These are phyloP conservation scores for Orchesellides sinensis DNA, from an alignment of 2,888 invertebrate species.

Conservation along the genomic window DNA sequence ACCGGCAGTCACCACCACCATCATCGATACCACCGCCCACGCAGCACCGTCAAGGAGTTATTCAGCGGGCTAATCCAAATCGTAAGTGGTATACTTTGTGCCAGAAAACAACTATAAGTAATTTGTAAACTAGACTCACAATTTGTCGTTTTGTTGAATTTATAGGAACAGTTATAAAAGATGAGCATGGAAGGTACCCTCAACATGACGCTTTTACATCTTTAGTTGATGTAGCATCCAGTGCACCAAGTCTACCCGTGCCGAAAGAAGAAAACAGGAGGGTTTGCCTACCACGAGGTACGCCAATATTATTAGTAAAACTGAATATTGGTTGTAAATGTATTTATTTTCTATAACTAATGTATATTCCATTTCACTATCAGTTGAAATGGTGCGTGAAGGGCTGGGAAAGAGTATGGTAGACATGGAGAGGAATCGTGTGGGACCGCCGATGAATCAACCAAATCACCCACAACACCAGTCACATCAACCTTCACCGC, in stretches of 20 bases:
- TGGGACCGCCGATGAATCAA: slow-evolving; percentile 68
- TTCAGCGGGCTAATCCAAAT: slow-evolving; percentile 78
- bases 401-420: slow-evolving; percentile 74
- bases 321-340: background rate
- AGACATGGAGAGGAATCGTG: slow-evolving; percentile 73
- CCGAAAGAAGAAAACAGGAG: slow-evolving; percentile 78
- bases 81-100: slow-evolving; percentile 68
- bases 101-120: no score
- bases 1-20: slow-evolving; percentile 77
- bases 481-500: slow-evolving; percentile 39
- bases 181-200: slow-evolving; percentile 68
- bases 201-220: slow-evolving; percentile 90
- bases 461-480: slow-evolving; percentile 53
- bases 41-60: slow-evolving; percentile 84
- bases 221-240: slow-evolving; percentile 93
- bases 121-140: no score
- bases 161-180: slow-evolving; percentile 67
- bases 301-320: background rate
- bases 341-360: background rate
- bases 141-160: background rate
- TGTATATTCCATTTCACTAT: background rate
- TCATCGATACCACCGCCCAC: slow-evolving; percentile 75
- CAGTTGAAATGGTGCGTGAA: slow-evolving; percentile 74
- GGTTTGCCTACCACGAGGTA: slow-evolving; percentile 73
- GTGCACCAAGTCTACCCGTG: slow-evolving; percentile 91